Base-by-base conservation (phyloP, 23 tunicate species). In the Trididemnum clinides region DNA sequence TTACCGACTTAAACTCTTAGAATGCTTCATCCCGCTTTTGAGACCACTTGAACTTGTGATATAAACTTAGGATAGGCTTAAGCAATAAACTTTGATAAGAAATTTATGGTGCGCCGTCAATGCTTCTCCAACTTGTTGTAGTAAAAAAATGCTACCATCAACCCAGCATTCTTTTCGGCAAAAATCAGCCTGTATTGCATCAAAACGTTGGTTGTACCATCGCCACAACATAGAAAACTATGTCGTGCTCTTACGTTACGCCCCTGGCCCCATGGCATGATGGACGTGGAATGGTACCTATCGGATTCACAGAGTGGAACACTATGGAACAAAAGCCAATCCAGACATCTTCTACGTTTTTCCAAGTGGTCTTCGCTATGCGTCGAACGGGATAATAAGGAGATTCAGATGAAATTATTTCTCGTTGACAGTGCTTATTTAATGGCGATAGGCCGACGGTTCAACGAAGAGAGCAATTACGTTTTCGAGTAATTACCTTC, bases 311-410 rank as follows among this genome's bases (percentile, higher is more conserved):
- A 51, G 7, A 85, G 44, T 31, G 84, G 85, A 19, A 85, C 89
- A 25, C 82, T 39, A 34, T 85, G 50, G 51, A n/a, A n/a, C n/a
- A n/a, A n/a, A 78, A 85, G 38, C 72, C 84, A 25, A 78, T 83
- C 80, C 80, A 83, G 1, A 37, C 82, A 22, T 83, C 87, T 2
- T 54, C 33, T 2, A 83, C 82, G 7, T 82, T 36, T 51, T 49
- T 71, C 27, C 76, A 71, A 36, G 87, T 83, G 21, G 21, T 32
- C 12, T 33, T 32, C 20, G 82, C 64, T 1, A 83, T 64, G 18
- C 34, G 27, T 1, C 64, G 87, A 25, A 64, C 82, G 1, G n/a
- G 80, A 29, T 83, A n/a, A 39, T 72, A 70, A 10, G 76, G 76
- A 6, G 76, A 4, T 31, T 69, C 30, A 26, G 49, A 64, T 7